A percentile compares a stretch with the other conserved stretches of the same genome.
Evolutionary conservation across 2,113 vertebrate species (phyloP).

Genomic region (Tragulus kanchil): DNA sequence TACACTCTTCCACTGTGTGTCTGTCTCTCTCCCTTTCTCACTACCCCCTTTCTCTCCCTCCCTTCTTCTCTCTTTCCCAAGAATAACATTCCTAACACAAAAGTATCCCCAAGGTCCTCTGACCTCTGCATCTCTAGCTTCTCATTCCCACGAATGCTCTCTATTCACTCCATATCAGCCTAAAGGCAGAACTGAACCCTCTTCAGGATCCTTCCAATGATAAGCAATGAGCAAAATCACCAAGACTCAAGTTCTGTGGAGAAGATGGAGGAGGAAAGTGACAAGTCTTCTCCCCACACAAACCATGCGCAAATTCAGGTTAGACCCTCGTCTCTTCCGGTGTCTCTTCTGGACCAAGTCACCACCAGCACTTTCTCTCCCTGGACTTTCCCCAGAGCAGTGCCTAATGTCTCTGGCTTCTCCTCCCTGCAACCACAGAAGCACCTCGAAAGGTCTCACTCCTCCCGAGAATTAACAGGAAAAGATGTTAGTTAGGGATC

Average conservation of each 20-base stretch:
- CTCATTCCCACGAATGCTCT: neutral
- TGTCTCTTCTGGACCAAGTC: neutral
- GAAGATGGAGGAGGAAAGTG: neutral
- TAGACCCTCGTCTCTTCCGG: neutral
- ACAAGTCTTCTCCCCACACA: neutral
- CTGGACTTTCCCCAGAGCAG: neutral
- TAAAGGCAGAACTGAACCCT: neutral
- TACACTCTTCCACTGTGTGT: neutral
- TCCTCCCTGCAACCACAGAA: neutral
- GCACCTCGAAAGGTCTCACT: neutral
- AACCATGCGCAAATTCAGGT: neutral
- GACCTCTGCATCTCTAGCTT: neutral
- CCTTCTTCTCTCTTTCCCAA: no score
- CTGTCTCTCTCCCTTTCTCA: rapidly evolving
- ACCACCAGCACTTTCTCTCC: neutral
- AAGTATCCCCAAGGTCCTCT: neutral
- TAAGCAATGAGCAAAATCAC: neutral
- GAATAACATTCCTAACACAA: neutral
- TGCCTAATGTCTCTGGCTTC: neutral
- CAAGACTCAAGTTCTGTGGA: neutral
- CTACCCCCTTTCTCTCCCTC: neutral
- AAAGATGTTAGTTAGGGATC: neutral
- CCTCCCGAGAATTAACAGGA: neutral
- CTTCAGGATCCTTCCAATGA: neutral
- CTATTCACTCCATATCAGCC: neutral